A percentile compares a stretch with the other conserved stretches of the same genome.
Conservation (phyloP, 2,113 vertebrate genomes). For the Cricetomys ansorgei region DNA sequence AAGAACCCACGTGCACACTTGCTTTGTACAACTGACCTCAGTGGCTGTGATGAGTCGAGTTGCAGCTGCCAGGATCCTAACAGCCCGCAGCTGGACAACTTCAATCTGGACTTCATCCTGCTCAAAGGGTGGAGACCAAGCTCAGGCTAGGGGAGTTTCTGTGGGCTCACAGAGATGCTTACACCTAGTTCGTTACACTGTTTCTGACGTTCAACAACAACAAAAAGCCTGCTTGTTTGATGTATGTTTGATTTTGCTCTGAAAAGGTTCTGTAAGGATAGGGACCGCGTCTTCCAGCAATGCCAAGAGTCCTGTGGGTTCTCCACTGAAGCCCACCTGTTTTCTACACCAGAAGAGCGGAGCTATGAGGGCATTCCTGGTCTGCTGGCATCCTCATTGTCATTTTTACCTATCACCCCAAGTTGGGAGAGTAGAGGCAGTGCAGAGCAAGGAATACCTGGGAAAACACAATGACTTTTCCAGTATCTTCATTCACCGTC, state of each 20-base stretch:
- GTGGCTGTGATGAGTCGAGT: constrained; percentile 83
- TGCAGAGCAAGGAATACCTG: constrained; percentile 78
- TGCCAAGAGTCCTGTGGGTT: neutral
- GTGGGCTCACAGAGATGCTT: neutral
- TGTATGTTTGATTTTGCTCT: neutral
- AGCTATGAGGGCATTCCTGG: neutral
- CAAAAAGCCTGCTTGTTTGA: neutral
- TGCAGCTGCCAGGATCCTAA: constrained; percentile 84
- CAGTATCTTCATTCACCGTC: constrained; percentile 84
- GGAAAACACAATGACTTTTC: constrained; percentile 83
- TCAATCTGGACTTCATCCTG: constrained; percentile 87
- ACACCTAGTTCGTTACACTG: neutral
- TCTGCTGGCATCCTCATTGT: neutral
- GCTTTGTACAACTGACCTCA: constrained; percentile 72
- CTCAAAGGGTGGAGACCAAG: neutral
- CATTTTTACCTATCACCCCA: neutral
- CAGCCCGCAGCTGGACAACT: constrained; percentile 82
- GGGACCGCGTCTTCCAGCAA: neutral
- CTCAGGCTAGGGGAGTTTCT: neutral
- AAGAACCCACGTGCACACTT: neutral
- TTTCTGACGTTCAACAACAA: neutral
- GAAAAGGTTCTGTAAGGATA: neutral
- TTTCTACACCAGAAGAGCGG: neutral
- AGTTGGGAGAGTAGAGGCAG: neutral
- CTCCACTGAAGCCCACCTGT: neutral